Percentiles rank a stretch among this genome's conserved stretches.
Conservation (phyloP, 2,888 invertebrate genomes). For the Amaurobius ferox region DNA sequence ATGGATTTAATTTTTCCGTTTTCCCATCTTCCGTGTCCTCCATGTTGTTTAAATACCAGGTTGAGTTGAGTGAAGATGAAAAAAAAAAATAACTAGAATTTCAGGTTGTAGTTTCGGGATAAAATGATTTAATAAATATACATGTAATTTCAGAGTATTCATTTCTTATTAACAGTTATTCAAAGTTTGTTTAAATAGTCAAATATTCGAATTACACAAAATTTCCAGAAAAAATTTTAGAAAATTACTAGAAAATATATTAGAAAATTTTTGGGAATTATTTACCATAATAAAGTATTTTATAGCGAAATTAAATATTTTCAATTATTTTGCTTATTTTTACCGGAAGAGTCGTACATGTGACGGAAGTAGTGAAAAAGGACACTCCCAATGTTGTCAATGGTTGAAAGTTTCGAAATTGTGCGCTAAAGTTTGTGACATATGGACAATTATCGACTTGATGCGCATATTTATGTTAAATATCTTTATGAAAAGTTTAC, state of each 20-base stretch:
- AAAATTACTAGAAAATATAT: no score
- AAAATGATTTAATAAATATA: no score
- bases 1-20: conserved; percentile 38
- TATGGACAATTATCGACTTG: not conserved
- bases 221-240: no score
- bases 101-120: no score
- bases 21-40: conserved; percentile 32
- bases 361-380: conserved; percentile 52
- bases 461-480: not conserved
- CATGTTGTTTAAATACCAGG: conserved; percentile 34
- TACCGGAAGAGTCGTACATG: conserved; percentile 58
- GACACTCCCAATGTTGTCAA: conserved; percentile 68
- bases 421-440: conserved; percentile 11
- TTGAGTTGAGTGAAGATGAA: not conserved
- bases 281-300: no score
- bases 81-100: not conserved
- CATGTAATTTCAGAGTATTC: no score
- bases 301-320: no score
- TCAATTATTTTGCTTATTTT: conserved; percentile 31
- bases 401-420: conserved; percentile 32
- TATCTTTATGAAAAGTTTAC: no score
- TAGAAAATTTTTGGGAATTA: no score
- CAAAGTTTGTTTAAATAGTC: no score
- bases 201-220: no score
- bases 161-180: no score